A percentile compares a stretch with the other conserved stretches of the same genome.
These are phyloP conservation scores for Theretra japonica DNA, from an alignment of 2,888 invertebrate species.

Conservation along the genomic window DNA sequence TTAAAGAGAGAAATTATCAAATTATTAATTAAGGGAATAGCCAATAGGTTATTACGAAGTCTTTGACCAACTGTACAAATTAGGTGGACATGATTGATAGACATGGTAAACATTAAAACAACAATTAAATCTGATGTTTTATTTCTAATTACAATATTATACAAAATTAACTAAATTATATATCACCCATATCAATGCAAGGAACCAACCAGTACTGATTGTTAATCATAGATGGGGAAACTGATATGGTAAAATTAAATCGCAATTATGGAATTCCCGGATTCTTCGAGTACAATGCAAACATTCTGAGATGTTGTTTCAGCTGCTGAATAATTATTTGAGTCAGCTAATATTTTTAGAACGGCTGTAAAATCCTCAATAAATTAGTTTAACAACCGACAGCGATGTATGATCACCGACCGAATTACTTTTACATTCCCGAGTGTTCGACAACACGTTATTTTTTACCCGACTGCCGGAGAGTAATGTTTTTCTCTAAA, in stretches of 20 bases:
- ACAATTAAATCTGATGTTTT: conserved; percentile 45
- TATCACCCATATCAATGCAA: conserved; percentile 42
- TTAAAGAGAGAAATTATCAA: too few relatives aligned
- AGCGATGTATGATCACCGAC: not conserved
- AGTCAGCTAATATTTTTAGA: not conserved
- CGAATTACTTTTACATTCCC: conserved; percentile 20
- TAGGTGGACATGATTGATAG: too few relatives aligned
- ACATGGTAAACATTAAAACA: conserved; percentile 19
- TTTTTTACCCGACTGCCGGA: not conserved
- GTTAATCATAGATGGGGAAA: not conserved
- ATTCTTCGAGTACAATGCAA: not conserved
- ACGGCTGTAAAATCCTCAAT: not conserved
- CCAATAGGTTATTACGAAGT: too few relatives aligned
- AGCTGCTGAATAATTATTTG: not conserved
- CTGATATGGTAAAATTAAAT: conserved; percentile 6
- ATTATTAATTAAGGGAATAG: too few relatives aligned
- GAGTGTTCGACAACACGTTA: not conserved
- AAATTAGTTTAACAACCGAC: conserved; percentile 4
- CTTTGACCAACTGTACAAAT: not conserved
- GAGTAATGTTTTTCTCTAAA: too few relatives aligned
- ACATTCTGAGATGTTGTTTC: not conserved
- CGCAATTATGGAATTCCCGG: conserved; percentile 3
- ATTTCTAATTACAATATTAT: conserved; percentile 57
- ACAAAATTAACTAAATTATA: conserved; percentile 57
- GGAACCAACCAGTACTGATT: not conserved